Evolutionary conservation across 2,888 invertebrate species (phyloP).

Genomic region (Sinodicranocentrus sp.): DNA sequence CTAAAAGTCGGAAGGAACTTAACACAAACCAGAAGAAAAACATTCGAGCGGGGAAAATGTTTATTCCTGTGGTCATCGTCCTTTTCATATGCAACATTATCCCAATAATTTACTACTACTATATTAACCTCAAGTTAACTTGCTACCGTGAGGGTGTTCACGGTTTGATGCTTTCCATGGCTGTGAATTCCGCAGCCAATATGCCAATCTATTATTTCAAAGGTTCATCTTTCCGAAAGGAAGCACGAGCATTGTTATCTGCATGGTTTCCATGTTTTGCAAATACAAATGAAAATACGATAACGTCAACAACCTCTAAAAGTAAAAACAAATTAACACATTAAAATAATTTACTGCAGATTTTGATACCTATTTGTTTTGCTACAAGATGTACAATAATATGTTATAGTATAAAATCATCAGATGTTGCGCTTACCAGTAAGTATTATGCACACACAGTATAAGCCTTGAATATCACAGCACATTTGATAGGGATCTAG

Average conservation of each 20-base stretch:
- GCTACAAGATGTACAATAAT: no score
- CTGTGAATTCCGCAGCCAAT: conserved; percentile 9
- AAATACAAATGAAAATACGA: no score
- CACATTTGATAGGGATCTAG: no score
- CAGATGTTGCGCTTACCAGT: no score
- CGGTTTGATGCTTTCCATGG: background rate
- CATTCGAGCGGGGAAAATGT: conserved; percentile 23
- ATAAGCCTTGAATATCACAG: no score
- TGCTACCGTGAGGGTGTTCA: background rate
- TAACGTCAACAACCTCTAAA: no score
- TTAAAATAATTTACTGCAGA: no score
- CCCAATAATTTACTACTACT: background rate
- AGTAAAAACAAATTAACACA: no score
- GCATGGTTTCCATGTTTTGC: background rate
- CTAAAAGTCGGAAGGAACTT: background rate
- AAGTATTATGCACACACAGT: no score
- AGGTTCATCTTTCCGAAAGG: background rate
- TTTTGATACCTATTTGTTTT: no score
- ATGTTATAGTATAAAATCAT: no score
- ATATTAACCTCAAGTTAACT: background rate
- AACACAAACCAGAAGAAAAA: background rate
- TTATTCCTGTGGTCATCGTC: conserved; percentile 14
- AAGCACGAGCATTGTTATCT: background rate
- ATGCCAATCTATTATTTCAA: conserved; percentile 38
- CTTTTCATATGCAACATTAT: background rate